Percentiles rank a stretch among this genome's conserved stretches.
These are phyloP conservation scores for Xiphorhynchus erythropygius DNA, from an alignment of 2,797 vertebrate genomes.

Conservation along the genomic window DNA sequence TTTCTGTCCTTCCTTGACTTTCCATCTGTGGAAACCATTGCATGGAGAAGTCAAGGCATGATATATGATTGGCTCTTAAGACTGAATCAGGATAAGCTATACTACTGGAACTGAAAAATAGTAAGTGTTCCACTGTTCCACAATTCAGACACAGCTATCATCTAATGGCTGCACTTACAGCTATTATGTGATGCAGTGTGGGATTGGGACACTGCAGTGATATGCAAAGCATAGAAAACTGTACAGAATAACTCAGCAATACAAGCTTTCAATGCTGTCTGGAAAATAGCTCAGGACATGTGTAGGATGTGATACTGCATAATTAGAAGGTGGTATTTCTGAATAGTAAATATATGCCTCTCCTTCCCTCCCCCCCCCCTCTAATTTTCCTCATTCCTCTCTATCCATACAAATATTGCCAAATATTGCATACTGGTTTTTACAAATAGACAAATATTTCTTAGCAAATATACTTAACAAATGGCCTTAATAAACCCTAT, in stretches of 20 bases:
- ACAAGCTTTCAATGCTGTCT: background rate
- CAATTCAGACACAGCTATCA: background rate
- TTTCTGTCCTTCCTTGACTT: background rate
- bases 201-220: background rate
- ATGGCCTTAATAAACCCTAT: background rate
- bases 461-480: background rate
- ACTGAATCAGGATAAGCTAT: background rate
- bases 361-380: background rate
- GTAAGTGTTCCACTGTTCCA: background rate
- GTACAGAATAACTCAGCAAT: background rate
- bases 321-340: background rate
- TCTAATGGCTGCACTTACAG: background rate
- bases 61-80: background rate
- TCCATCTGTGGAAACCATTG: background rate
- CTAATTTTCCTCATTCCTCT: background rate
- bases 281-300: background rate
- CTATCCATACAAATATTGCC: background rate
- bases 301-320: background rate
- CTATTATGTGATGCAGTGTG: background rate
- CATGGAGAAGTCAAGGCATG: background rate
- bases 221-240: background rate
- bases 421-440: background rate
- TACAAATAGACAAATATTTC: background rate
- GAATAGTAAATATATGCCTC: background rate
- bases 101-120: background rate